Conservation (phyloP, 2,113 vertebrate species). For the Danionella cerebrum region DNA sequence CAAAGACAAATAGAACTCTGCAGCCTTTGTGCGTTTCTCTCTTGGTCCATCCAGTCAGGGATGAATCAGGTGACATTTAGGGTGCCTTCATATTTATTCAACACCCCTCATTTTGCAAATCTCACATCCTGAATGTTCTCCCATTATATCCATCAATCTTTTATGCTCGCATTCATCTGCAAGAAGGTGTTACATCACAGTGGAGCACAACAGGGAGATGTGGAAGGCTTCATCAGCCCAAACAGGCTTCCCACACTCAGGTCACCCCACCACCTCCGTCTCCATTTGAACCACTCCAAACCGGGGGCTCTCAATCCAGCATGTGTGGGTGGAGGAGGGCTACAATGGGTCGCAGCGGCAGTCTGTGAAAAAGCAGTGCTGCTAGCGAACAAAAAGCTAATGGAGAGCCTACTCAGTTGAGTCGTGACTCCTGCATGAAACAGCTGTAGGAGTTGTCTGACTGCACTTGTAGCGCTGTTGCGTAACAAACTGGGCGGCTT, state of each 20-base stretch:
- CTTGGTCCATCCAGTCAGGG: conserved; percentile 49
- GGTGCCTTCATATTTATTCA: conserved; percentile 69
- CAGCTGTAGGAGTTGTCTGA: conserved; percentile 71
- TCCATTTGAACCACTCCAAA: conserved; percentile 41
- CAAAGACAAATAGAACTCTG: conserved; percentile 16
- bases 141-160: conserved; percentile 32
- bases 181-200: conserved; percentile 39
- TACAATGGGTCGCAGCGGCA: conserved; percentile 29
- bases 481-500: conserved; percentile 57
- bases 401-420: conserved; percentile 52
- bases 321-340: conserved; percentile 23
- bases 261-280: conserved; percentile 36
- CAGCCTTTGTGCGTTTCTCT: conserved; percentile 32
- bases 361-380: conserved; percentile 23
- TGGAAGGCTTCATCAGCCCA: conserved; percentile 20
- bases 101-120: conserved; percentile 40
- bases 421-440: conserved; percentile 67
- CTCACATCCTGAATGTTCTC: conserved; percentile 4
- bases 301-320: conserved; percentile 36
- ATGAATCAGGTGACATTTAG: conserved; percentile 51
- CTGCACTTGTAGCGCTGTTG: conserved; percentile 59
- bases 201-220: conserved; percentile 28
- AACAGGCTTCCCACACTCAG: conserved; percentile 32
- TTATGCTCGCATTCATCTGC: conserved; percentile 21
- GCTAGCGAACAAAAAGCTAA: conserved; percentile 40